Percentiles rank a stretch among this genome's conserved stretches.
phyloP scores from a whole-genome alignment of 1,140 invertebrate genomes.

The Mylabris phalerata region DNA sequence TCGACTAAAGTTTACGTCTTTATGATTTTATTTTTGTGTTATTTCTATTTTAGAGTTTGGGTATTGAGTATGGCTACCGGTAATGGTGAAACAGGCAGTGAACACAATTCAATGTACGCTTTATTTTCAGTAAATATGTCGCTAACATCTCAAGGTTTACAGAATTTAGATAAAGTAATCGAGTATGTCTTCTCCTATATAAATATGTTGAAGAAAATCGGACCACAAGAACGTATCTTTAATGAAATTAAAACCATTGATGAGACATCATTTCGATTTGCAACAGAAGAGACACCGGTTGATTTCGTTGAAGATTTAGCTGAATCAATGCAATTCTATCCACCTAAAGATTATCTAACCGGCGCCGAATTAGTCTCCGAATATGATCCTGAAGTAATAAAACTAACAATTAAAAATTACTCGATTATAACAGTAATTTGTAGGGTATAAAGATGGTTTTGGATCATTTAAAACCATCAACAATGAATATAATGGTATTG shows the following conservation, averaged over 20 bases:
- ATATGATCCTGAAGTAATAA: slow-evolving; percentile 62
- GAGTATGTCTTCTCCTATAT: slow-evolving; percentile 66
- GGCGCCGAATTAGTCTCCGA: slow-evolving; percentile 69
- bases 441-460: slow-evolving; percentile 47
- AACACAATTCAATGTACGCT: slow-evolving; percentile 63
- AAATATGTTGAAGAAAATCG: slow-evolving; percentile 55
- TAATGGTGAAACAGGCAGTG: slow-evolving; percentile 66
- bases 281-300: slow-evolving; percentile 57
- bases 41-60: slow-evolving; percentile 58
- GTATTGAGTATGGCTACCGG: slow-evolving; percentile 72
- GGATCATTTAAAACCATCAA: slow-evolving; percentile 58
- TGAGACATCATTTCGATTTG: slow-evolving; percentile 63
- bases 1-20: background rate
- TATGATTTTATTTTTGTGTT: background rate
- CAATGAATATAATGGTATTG: slow-evolving; percentile 67
- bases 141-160: slow-evolving; percentile 72
- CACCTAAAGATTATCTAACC: slow-evolving; percentile 69
- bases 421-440: background rate
- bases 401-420: background rate
- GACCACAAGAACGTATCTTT: slow-evolving; percentile 62
- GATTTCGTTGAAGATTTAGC: slow-evolving; percentile 74
- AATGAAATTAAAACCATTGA: slow-evolving; percentile 69
- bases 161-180: slow-evolving; percentile 63
- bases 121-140: slow-evolving; percentile 69
- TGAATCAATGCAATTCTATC: slow-evolving; percentile 74